phyloP scores from a whole-genome alignment of 2,797 vertebrate genomes.

The Ptychadena robeensis region DNA sequence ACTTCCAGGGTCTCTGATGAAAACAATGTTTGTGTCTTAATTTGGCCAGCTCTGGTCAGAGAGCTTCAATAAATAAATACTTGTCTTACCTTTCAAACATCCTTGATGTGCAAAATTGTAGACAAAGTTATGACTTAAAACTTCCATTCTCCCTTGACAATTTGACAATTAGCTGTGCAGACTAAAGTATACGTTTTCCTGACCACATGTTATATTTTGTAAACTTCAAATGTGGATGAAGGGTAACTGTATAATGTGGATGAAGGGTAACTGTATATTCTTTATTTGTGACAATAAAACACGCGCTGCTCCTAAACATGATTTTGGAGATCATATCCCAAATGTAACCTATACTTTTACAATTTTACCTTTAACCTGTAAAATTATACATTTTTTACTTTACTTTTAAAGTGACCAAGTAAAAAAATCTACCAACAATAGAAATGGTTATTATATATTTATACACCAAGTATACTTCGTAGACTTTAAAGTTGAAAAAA shows the following conservation, averaged over 20 bases:
- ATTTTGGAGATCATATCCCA: too few relatives aligned
- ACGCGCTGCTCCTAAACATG: too few relatives aligned
- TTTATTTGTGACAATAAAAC: background rate
- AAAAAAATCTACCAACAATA: too few relatives aligned
- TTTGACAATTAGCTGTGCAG: conserved; percentile 41
- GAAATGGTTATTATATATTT: too few relatives aligned
- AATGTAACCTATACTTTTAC: too few relatives aligned
- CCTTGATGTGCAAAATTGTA: conserved; percentile 45
- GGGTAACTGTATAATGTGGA: background rate
- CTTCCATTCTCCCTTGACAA: conserved; percentile 50
- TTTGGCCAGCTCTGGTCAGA: conserved; percentile 56
- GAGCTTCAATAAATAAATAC: conserved; percentile 56
- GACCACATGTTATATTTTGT: background rate
- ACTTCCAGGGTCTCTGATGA: conserved; percentile 56
- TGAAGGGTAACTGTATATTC: background rate
- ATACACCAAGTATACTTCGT: too few relatives aligned
- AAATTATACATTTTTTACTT: too few relatives aligned
- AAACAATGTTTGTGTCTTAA: conserved; percentile 61
- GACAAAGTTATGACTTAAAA: conserved; percentile 55
- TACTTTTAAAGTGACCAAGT: too few relatives aligned
- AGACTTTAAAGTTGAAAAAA: too few relatives aligned
- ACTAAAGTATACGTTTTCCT: conserved; percentile 3
- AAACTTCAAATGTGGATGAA: background rate
- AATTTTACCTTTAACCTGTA: too few relatives aligned
- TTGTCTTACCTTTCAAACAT: conserved; percentile 61